Evolutionary conservation across 1,140 invertebrate genomes (phyloP), one percentile per base, ranked within the genome.

Genomic region (Tetramorium parvispinum): DNA sequence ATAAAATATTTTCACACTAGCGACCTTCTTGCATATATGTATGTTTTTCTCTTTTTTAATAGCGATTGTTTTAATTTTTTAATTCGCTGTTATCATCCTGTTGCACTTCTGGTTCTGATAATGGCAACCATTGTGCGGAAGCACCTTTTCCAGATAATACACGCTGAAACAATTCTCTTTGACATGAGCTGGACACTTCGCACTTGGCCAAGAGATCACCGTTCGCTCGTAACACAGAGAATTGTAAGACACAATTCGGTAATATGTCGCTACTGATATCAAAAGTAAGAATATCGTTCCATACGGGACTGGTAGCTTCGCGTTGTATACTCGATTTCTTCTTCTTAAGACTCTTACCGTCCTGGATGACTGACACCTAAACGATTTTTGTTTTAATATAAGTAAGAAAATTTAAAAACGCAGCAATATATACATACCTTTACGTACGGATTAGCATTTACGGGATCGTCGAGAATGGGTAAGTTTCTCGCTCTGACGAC

Each of bases 301-400:
- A 98, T 0, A 98, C 97, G 0, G 98, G 98, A 94, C 97, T 97
- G 0, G 98, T 96, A 0, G 98, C 96, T 89, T 98, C 98, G 86
- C 98, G 96, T 91, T 98, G 97, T 0, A 98, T 97, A 43, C 97
- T 97, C 0, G 98, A 98, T 95, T 98, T 98, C 94, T 98, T 98
- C 95, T 98, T 98, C 95, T 98, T 98, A 85, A 97, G 96, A 86
- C 96, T 96, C 92, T 97, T 97, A 21, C 97, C 97, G 92, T 98
- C 97, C 37, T 97, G 97, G 21, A 97, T 96, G 0, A 98, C 95
- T 88, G 97, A 97, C 8, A 98, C 93, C 93, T 94, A 65, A 7
- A 85, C 8, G 21, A 21, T 66, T 46, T 70, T 32, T 8, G 46
- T 65, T 27, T 16, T 46, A 10, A 46, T 46, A 11, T 46, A 11